Evolutionary conservation across 2,113 vertebrate genomes (phyloP).

Genomic region (Otocyon megalotis): DNA sequence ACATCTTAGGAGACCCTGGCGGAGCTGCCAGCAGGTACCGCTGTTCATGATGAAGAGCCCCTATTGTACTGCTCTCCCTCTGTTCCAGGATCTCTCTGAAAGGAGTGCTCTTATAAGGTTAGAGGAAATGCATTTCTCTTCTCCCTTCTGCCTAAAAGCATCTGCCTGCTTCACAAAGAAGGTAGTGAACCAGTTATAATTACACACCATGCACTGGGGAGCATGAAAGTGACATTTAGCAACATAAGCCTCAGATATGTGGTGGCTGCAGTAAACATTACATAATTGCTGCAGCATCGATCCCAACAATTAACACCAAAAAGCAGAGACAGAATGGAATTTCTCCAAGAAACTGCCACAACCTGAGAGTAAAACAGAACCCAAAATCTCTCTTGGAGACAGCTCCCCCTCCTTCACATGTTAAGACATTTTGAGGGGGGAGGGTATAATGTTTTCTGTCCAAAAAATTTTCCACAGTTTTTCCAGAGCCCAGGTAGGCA

Average conservation of each 20-base stretch:
- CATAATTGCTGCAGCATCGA: conserved; percentile 71
- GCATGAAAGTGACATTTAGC: conserved; percentile 76
- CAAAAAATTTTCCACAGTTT: conserved; percentile 23
- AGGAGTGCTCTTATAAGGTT: conserved; percentile 30
- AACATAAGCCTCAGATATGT: conserved; percentile 59
- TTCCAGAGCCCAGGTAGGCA: background rate
- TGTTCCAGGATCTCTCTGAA: background rate
- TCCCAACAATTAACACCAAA: conserved; percentile 76
- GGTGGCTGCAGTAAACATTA: conserved; percentile 72
- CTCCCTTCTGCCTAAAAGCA: conserved; percentile 69
- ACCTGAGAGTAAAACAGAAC: background rate
- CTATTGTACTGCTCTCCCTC: background rate
- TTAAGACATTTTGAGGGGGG: background rate
- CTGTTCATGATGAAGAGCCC: background rate
- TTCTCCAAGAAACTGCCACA: conserved; percentile 69
- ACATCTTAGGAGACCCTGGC: background rate
- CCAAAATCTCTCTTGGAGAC: conserved; percentile 23
- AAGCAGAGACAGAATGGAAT: conserved; percentile 53
- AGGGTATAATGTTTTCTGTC: background rate
- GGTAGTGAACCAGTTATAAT: conserved; percentile 78
- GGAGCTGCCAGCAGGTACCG: background rate
- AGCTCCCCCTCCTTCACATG: background rate
- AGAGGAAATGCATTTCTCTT: conserved; percentile 40
- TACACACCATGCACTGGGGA: conserved; percentile 72
- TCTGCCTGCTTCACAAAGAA: conserved; percentile 75